Conservation (phyloP, 2,797 vertebrate species). For the Channa striata region DNA sequence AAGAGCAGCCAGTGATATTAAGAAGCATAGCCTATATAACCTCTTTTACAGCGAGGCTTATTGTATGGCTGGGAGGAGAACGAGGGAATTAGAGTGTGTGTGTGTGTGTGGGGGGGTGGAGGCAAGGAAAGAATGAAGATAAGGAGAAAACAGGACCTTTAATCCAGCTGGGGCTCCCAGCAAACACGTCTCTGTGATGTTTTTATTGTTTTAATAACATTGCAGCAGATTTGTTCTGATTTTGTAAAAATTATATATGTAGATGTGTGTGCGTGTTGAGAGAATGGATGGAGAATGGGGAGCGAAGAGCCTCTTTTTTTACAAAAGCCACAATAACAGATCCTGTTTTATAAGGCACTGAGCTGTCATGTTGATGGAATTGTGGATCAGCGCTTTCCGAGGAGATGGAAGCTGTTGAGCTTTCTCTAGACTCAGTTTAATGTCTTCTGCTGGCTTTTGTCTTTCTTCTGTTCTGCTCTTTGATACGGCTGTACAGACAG, state of each 20-base stretch:
- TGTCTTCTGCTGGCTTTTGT: not conserved
- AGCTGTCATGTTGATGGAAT: conserved; percentile 61
- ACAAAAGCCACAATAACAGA: conserved; percentile 52
- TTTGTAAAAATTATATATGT: conserved; percentile 87
- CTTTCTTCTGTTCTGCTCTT: conserved; percentile 10
- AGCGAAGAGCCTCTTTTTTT: conserved; percentile 32
- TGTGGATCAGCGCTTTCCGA: conserved; percentile 51
- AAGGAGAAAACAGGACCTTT: conserved; percentile 54
- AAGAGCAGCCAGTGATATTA: conserved; percentile 72
- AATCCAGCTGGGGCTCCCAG: conserved; percentile 77
- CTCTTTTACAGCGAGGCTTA: conserved; percentile 75
- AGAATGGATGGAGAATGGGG: conserved; percentile 31
- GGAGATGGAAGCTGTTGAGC: conserved; percentile 24
- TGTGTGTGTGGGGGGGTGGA: conserved; percentile 23
- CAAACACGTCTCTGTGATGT: conserved; percentile 79
- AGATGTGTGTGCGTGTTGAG: conserved; percentile 77
- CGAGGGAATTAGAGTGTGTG: conserved; percentile 54
- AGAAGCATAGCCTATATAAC: conserved; percentile 61
- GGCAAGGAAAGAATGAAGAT: conserved; percentile 25
- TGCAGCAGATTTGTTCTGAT: conserved; percentile 80
- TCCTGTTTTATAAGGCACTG: conserved; percentile 59
- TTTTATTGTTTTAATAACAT: conserved; percentile 87
- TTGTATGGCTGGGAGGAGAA: conserved; percentile 64
- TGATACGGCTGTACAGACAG: not conserved
- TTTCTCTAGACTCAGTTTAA: conserved; percentile 12